Conservation (phyloP, 2,113 vertebrate species). For the Takifugu bimaculatus region DNA sequence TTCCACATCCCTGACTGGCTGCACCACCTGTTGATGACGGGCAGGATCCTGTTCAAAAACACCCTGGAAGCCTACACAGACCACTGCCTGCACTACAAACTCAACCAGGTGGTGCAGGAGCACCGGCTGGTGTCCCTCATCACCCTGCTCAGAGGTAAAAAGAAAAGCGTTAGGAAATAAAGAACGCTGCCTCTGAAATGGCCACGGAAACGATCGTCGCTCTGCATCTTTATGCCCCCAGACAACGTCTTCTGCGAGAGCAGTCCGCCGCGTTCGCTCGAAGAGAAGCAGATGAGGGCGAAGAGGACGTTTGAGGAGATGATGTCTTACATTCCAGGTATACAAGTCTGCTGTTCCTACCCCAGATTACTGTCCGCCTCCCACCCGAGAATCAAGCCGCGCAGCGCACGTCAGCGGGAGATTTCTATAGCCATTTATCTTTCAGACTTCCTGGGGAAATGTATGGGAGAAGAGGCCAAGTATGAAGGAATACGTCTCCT, state of each 20-base stretch:
- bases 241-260: conserved; percentile 95
- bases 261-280: conserved; percentile 79
- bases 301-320: conserved; percentile 93
- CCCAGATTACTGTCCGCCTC: not conserved
- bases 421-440: not conserved
- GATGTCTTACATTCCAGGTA: conserved; percentile 96
- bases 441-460: conserved; percentile 87
- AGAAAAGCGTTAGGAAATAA: not conserved
- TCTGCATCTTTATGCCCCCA: conserved; percentile 48
- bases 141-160: conserved; percentile 89
- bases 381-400: no score
- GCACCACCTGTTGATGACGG: conserved; percentile 92
- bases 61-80: conserved; percentile 90
- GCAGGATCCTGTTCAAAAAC: conserved; percentile 92
- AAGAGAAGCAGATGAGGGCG: conserved; percentile 87
- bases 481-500: conserved; percentile 89
- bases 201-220: not conserved
- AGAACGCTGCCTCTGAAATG: not conserved
- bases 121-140: conserved; percentile 92
- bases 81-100: conserved; percentile 83
- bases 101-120: conserved; percentile 88
- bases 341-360: not conserved
- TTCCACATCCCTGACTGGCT: conserved; percentile 88
- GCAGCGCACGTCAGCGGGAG: no score
- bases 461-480: conserved; percentile 92